phyloP scores from a whole-genome alignment of 2,888 invertebrate species.

The Agriotes lineatus region DNA sequence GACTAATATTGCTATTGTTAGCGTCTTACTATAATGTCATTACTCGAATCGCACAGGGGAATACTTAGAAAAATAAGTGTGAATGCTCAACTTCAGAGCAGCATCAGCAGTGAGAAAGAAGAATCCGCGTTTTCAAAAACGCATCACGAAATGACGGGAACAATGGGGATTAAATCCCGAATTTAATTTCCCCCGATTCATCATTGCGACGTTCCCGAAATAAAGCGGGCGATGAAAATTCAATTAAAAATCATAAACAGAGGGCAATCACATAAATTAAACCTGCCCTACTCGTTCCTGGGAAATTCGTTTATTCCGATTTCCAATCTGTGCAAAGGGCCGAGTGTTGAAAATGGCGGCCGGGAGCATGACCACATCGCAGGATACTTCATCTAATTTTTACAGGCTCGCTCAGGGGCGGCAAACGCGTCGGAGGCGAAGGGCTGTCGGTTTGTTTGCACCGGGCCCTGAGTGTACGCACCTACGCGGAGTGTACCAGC shows the following conservation, averaged over 20 bases:
- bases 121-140: background rate
- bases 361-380: slow-evolving; percentile 11
- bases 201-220: background rate
- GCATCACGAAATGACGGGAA: background rate
- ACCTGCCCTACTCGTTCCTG: background rate
- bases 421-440: slow-evolving; percentile 33
- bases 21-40: too few species aligned
- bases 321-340: slow-evolving; percentile 17
- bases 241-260: slow-evolving; percentile 33
- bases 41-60: too few species aligned
- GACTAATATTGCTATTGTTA: too few species aligned
- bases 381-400: slow-evolving; percentile 34
- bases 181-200: slow-evolving; percentile 24
- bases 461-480: slow-evolving; percentile 27
- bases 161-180: background rate
- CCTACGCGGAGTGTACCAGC: slow-evolving; percentile 35
- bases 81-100: too few species aligned
- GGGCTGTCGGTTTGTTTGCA: slow-evolving; percentile 42
- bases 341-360: slow-evolving; percentile 23
- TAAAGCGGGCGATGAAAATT: slow-evolving; percentile 23
- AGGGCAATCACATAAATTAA: slow-evolving; percentile 20
- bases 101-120: too few species aligned
- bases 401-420: slow-evolving; percentile 17
- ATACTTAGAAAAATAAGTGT: too few species aligned
- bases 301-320: slow-evolving; percentile 6